phyloP scores from a whole-genome alignment of 2,113 vertebrate species.

The Gadus chalcogrammus region DNA sequence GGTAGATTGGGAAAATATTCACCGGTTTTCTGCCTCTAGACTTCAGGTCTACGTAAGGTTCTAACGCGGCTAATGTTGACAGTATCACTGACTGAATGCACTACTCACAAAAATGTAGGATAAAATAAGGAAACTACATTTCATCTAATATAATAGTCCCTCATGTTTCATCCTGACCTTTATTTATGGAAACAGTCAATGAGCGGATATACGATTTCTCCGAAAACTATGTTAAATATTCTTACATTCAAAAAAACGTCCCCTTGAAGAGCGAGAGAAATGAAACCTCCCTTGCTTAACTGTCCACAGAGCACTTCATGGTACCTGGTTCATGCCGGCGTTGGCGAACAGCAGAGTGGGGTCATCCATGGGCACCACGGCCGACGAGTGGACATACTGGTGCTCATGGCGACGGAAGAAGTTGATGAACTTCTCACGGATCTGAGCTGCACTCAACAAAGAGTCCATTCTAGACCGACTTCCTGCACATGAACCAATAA shows the following conservation, averaged over 20 bases:
- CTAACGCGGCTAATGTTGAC: no score
- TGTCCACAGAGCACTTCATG: not conserved
- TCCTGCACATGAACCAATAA: not conserved
- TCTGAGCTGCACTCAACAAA: constrained; percentile 80
- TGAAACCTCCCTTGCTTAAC: not conserved
- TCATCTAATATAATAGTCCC: no score
- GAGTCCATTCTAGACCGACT: constrained; percentile 78
- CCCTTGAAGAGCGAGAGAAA: no score
- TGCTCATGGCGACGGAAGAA: constrained; percentile 87
- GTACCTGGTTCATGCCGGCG: constrained; percentile 97
- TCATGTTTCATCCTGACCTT: no score
- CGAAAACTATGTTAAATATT: not conserved
- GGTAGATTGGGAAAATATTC: no score
- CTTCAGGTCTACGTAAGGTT: no score
- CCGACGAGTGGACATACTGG: constrained; percentile 91
- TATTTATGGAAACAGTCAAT: no score
- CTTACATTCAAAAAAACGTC: not conserved
- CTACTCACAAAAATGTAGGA: no score
- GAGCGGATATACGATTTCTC: not conserved
- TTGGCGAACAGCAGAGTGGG: constrained; percentile 97
- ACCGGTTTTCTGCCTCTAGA: no score
- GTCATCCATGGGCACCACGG: constrained; percentile 90
- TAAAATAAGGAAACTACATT: no score
- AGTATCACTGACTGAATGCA: no score
- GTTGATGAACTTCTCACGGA: constrained; percentile 90